Evolutionary conservation across 1,140 invertebrate genomes (phyloP).

Genomic region (Zophobas morio): DNA sequence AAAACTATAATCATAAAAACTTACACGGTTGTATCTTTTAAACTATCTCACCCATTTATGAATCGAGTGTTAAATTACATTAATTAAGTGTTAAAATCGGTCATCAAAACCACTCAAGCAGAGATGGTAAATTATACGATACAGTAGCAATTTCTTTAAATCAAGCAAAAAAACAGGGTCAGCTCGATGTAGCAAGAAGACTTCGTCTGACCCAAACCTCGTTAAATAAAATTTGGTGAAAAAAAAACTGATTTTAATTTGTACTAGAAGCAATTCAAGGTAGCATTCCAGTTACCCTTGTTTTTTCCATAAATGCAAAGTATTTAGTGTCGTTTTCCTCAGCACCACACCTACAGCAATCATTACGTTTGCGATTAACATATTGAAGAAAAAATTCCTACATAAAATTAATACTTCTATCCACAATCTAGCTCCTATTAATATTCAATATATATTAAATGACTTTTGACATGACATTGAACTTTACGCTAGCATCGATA

Average conservation of each 20-base stretch:
- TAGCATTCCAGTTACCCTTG: conserved; percentile 51
- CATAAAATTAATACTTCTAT: conserved; percentile 7
- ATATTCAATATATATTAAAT: conserved; percentile 1
- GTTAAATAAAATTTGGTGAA: neutral
- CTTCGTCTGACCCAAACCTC: neutral
- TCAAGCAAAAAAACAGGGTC: conserved; percentile 16
- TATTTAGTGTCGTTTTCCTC: conserved; percentile 24
- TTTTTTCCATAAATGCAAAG: conserved; percentile 41
- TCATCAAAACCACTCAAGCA: conserved; percentile 10
- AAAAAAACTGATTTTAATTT: conserved; percentile 36
- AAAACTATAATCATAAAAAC: conserved; percentile 25
- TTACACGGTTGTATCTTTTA: conserved; percentile 2
- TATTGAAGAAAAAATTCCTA: conserved; percentile 35
- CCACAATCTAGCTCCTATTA: neutral
- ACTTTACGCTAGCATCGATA: conserved; percentile 26
- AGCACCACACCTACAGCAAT: conserved; percentile 19
- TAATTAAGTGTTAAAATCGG: conserved; percentile 19
- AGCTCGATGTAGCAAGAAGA: neutral
- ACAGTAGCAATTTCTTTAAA: conserved; percentile 13
- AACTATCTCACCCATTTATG: conserved; percentile 17
- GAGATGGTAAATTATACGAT: conserved; percentile 9
- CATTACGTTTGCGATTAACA: conserved; percentile 31
- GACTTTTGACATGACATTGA: conserved; percentile 45
- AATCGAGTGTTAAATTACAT: conserved; percentile 11
- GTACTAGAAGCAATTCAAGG: conserved; percentile 45